Percentiles rank a stretch among this genome's conserved stretches.
phyloP scores from a whole-genome alignment of 2,797 vertebrate genomes.

The Neopelma chrysocephalum region DNA sequence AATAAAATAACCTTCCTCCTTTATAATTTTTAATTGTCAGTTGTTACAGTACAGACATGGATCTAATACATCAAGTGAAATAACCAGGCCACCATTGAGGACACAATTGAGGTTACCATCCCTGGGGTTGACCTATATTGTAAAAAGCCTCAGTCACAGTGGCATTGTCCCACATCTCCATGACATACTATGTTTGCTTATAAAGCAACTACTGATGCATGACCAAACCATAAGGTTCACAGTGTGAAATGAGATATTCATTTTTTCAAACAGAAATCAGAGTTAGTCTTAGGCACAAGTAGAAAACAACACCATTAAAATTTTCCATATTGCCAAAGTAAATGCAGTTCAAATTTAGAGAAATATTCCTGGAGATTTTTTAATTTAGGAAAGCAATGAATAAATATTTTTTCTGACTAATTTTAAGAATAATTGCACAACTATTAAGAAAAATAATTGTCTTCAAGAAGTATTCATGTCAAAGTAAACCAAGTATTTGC shows the following conservation, averaged over 20 bases:
- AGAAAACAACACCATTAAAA: not conserved
- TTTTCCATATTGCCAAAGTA: not conserved
- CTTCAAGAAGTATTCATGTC: not conserved
- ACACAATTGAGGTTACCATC: constrained; percentile 23
- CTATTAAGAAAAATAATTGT: not conserved
- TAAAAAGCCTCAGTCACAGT: not conserved
- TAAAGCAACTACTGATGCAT: not conserved
- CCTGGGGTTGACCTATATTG: not conserved
- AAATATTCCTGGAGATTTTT: not conserved
- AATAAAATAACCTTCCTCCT: not conserved
- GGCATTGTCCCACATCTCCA: constrained; percentile 20
- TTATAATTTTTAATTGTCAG: constrained; percentile 11
- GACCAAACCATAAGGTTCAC: not conserved
- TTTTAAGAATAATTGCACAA: not conserved
- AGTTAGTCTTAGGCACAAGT: not conserved
- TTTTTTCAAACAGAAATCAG: not conserved
- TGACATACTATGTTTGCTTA: not conserved
- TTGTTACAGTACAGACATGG: not conserved
- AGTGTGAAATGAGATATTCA: not conserved
- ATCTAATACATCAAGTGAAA: not conserved
- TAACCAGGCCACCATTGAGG: constrained; percentile 30
- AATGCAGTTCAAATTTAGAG: not conserved
- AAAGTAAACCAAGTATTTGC: not conserved
- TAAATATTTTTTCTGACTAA: not conserved
- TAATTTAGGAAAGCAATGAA: not conserved